Percentiles rank a stretch among this genome's conserved stretches.
phyloP scores from a whole-genome alignment of 2,797 vertebrate genomes.

The Lates japonicus region DNA sequence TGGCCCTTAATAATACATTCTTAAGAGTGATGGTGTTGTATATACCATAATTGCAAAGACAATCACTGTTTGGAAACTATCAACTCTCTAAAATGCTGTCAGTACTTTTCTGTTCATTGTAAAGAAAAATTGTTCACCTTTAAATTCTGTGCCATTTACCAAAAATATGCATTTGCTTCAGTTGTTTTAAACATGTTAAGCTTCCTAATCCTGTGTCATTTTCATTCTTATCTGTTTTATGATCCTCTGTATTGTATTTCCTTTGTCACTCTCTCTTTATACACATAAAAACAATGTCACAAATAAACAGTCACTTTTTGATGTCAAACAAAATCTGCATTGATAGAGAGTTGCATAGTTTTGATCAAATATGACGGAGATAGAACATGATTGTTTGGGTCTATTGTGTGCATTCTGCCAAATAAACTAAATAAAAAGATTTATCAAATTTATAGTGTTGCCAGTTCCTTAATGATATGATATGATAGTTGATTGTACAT shows the following conservation, averaged over 20 bases:
- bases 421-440: constrained; percentile 82
- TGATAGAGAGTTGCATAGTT: constrained; percentile 67
- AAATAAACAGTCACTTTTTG: constrained; percentile 57
- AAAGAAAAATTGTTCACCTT: constrained; percentile 36
- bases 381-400: constrained; percentile 64
- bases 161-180: constrained; percentile 53
- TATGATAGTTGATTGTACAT: no score
- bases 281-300: constrained; percentile 59
- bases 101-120: constrained; percentile 59
- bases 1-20: constrained; percentile 65
- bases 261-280: constrained; percentile 57
- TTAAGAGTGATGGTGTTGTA: constrained; percentile 70
- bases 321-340: constrained; percentile 65
- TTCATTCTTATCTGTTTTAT: constrained; percentile 53
- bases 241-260: constrained; percentile 59
- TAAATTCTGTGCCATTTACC: constrained; percentile 49
- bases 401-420: constrained; percentile 81
- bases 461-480: background rate
- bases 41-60: constrained; percentile 75
- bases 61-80: constrained; percentile 79
- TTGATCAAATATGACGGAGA: constrained; percentile 55
- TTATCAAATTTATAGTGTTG: constrained; percentile 45
- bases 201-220: constrained; percentile 49
- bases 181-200: constrained; percentile 56
- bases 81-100: constrained; percentile 71